phyloP scores from a whole-genome alignment of 2,797 vertebrate genomes.

The Gallinago stenura region DNA sequence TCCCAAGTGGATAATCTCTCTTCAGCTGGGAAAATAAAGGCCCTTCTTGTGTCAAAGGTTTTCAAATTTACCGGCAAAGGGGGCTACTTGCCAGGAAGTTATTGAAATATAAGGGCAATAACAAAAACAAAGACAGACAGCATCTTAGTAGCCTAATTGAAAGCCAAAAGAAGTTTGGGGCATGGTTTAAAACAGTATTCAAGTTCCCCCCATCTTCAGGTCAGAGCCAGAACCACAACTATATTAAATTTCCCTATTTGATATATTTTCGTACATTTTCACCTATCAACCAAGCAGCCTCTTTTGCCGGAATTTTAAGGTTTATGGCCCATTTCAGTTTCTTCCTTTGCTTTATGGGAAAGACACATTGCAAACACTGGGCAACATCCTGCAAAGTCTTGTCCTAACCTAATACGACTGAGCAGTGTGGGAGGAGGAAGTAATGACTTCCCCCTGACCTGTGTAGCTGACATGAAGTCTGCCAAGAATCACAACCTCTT shows the following conservation, averaged over 20 bases:
- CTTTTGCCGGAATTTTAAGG: constrained; percentile 24
- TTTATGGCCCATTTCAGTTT: constrained; percentile 34
- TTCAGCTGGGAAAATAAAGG: neutral
- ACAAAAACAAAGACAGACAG: neutral
- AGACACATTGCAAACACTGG: constrained; percentile 53
- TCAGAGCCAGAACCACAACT: neutral
- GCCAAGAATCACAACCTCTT: constrained; percentile 69
- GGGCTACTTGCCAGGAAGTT: neutral
- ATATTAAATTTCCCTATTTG: neutral
- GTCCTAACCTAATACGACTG: constrained; percentile 64
- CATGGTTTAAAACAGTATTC: neutral
- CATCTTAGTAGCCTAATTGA: neutral
- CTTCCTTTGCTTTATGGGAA: constrained; percentile 51
- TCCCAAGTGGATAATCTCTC: neutral
- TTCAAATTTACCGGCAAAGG: neutral
- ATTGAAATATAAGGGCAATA: neutral
- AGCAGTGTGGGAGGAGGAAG: constrained; percentile 69
- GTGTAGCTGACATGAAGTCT: constrained; percentile 61
- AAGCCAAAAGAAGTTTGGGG: neutral
- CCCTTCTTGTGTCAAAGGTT: neutral
- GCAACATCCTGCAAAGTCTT: constrained; percentile 29
- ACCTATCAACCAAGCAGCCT: neutral
- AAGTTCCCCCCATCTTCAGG: neutral
- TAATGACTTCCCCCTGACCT: constrained; percentile 72
- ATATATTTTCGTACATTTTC: neutral